Evolutionary conservation across 2,888 invertebrate species (phyloP), one percentile per base, ranked within the genome.

Genomic region (Ptychoptera albimana): DNA sequence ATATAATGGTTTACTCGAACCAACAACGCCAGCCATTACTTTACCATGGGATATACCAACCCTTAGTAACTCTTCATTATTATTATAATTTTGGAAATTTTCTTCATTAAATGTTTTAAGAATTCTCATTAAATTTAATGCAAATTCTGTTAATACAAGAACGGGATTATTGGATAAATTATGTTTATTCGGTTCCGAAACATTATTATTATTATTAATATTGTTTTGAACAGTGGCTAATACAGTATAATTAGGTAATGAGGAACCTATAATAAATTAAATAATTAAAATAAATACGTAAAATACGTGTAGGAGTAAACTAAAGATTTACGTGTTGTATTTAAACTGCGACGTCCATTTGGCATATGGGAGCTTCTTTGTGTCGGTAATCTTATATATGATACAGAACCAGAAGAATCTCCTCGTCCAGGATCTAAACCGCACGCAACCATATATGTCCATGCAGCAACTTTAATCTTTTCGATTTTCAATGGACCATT

Each of bases 361-460:
- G 57, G 62, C 45, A 61, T 52, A 1, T 62, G 46, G 23, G 57
- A 55, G 13, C 42, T 52, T 23, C 41, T 15, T 14, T 40, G 40
- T n/a, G 30, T 8, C 30, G 9, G 30, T 11, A 5, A 11, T n/a
- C n/a, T n/a, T n/a, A n/a, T n/a, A 8, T 5, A 8, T n/a, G 9
- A n/a, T 12, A 34, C 2, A 8, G 41, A 41, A 32, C 14, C 8
- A 2, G 66, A 64, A 2, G 79, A 77, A 54, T 74, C 73, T 46
- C 80, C 71, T 42, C 79, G 71, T 30, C 74, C 78, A 1, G 84
- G 79, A 53, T 84, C 82, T 40, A 96, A 69, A 0, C 96, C 96
- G 56, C 89, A 88, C 1, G 93, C 94, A 2, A 93, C 94, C 94
- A 96, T 94, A 56, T 94, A 96, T 0, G 94, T 94, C 74, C 88